A percentile compares a stretch with the other conserved stretches of the same genome.
Conservation (phyloP, 2,888 invertebrate genomes). For the Phania funesta region DNA sequence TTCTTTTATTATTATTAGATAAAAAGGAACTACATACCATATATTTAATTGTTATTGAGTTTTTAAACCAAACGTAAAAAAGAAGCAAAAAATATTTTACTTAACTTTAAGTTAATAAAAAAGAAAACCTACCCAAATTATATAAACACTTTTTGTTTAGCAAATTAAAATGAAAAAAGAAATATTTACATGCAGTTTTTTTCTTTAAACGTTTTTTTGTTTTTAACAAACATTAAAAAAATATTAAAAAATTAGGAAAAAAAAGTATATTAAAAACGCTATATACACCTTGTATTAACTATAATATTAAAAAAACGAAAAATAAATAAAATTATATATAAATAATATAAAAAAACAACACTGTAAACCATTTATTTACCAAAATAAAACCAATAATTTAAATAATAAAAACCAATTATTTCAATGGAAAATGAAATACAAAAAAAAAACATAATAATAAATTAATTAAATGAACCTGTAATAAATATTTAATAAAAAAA, state of each 20-base stretch:
- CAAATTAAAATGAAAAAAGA: slow-evolving; percentile 34
- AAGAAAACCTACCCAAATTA: slow-evolving; percentile 2
- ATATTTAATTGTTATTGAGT: slow-evolving; percentile 66
- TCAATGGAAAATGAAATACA: slow-evolving; percentile 31
- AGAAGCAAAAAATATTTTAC: slow-evolving; percentile 54
- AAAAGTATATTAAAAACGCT: slow-evolving; percentile 57
- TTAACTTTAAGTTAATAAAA: slow-evolving; percentile 40
- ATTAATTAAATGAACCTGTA: slow-evolving; percentile 61
- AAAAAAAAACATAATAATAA: slow-evolving; percentile 40
- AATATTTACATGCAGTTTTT: slow-evolving; percentile 58
- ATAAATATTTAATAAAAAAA: slow-evolving; percentile 66
- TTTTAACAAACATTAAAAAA: slow-evolving; percentile 33
- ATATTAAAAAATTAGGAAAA: slow-evolving; percentile 33
- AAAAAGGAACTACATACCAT: slow-evolving; percentile 42
- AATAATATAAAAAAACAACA: slow-evolving; percentile 42
- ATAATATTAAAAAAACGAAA: slow-evolving; percentile 43
- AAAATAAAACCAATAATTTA: slow-evolving; percentile 45
- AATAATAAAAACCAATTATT: slow-evolving; percentile 41
- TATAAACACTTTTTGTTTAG: slow-evolving; percentile 65
- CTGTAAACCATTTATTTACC: slow-evolving; percentile 63
- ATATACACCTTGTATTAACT: slow-evolving; percentile 67
- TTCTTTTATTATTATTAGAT: slow-evolving; percentile 50
- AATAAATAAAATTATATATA: slow-evolving; percentile 35
- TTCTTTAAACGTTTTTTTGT: slow-evolving; percentile 53
- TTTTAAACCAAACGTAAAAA: slow-evolving; percentile 54